These are phyloP conservation scores for Phyllostomus discolor DNA, from an alignment of 2,113 vertebrate species.

Conservation along the genomic window DNA sequence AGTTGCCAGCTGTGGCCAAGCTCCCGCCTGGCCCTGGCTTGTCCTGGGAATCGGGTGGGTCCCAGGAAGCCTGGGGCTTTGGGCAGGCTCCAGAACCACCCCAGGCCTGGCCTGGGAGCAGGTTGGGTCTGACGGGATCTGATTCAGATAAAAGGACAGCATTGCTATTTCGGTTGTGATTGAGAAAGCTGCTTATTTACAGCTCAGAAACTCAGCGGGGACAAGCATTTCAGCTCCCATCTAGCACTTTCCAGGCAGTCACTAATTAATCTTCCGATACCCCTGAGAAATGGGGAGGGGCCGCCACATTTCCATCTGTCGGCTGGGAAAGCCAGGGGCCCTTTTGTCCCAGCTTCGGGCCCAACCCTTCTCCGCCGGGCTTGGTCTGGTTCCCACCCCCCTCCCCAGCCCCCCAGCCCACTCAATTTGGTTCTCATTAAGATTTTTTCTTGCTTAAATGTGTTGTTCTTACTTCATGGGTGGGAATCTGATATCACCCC, in stretches of 20 bases:
- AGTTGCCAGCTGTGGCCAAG: background rate
- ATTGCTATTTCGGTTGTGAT: background rate
- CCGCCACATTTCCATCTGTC: slow-evolving; percentile 41
- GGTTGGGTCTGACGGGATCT: background rate
- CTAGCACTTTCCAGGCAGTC: slow-evolving; percentile 46
- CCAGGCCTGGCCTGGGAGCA: background rate
- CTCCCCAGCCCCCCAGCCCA: background rate
- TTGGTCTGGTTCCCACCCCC: background rate
- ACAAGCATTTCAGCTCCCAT: background rate
- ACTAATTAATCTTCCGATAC: slow-evolving; percentile 63
- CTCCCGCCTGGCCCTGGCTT: background rate
- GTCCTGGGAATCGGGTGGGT: background rate
- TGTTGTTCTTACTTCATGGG: background rate
- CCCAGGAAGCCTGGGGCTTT: fast-evolving
- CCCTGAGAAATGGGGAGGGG: slow-evolving; percentile 54
- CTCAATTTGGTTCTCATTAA: slow-evolving; percentile 41
- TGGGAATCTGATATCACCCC: background rate
- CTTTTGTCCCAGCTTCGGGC: slow-evolving; percentile 24
- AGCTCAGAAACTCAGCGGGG: slow-evolving; percentile 47
- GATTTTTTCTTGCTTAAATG: background rate
- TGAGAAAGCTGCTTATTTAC: slow-evolving; percentile 58
- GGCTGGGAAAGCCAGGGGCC: slow-evolving; percentile 9
- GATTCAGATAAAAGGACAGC: background rate
- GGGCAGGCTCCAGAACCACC: background rate
- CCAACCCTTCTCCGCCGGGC: background rate